A percentile compares a stretch with the other conserved stretches of the same genome.
Evolutionary conservation across 1,140 invertebrate genomes (phyloP).

Genomic region (Drosophila sechellia): DNA sequence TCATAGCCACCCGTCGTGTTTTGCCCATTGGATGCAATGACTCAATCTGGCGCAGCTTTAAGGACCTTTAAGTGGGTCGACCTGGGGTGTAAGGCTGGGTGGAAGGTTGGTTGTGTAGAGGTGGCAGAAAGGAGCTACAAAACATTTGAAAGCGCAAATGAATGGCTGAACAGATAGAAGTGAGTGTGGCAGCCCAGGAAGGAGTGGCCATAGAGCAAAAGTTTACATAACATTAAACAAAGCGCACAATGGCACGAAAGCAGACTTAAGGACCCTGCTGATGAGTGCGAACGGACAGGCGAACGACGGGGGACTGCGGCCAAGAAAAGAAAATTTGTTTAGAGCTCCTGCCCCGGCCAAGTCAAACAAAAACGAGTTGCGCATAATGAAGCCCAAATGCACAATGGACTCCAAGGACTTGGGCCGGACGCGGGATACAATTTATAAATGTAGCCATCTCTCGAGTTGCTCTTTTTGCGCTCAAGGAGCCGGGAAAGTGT

Average conservation of each 20-base stretch:
- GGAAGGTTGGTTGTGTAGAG: slow-evolving; percentile 2
- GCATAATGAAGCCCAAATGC: slow-evolving; percentile 79
- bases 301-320: slow-evolving; percentile 49
- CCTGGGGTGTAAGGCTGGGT: neutral
- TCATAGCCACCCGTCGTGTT: slow-evolving; percentile 11
- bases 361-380: slow-evolving; percentile 79
- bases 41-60: slow-evolving; percentile 63
- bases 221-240: slow-evolving; percentile 83
- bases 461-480: slow-evolving; percentile 37
- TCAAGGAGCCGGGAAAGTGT: slow-evolving; percentile 1
- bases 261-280: slow-evolving; percentile 62
- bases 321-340: slow-evolving; percentile 74
- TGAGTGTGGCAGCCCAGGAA: slow-evolving; percentile 31
- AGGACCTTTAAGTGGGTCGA: slow-evolving; percentile 19
- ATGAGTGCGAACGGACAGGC: slow-evolving; percentile 65
- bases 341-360: slow-evolving; percentile 69
- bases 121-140: slow-evolving; percentile 35
- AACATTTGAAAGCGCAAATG: slow-evolving; percentile 53
- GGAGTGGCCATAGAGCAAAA: slow-evolving; percentile 60
- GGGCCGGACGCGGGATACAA: slow-evolving; percentile 25
- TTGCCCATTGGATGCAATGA: slow-evolving; percentile 15
- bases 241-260: slow-evolving; percentile 70
- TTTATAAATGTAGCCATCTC: slow-evolving; percentile 61
- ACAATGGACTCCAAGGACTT: slow-evolving; percentile 50
- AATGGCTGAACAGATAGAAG: slow-evolving; percentile 78